Evolutionary conservation across 2,888 invertebrate species (phyloP), one percentile per base, ranked within the genome.

Genomic region (Macrophya annulata): DNA sequence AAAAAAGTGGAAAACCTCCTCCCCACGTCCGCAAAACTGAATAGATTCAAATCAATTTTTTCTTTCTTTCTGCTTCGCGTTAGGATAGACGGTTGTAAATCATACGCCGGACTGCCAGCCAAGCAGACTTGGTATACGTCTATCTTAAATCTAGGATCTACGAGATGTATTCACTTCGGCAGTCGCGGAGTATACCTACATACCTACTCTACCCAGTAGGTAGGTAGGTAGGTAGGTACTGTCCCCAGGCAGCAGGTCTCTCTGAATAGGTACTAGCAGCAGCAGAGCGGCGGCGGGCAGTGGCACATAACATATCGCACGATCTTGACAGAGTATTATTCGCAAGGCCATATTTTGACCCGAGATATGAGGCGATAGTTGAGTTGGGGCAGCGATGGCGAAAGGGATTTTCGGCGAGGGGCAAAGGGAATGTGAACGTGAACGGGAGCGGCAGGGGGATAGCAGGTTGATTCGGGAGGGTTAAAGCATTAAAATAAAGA

Each of bases 291-390:
- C 37, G 81, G 81, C 68, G 83, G 83, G 48, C 68, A 83, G 83
- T 83, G 83, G 83, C 83, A 65, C 83, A 48, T 40, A 71, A 83
- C 71, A 15, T 83, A 65, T 65, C 83, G 83, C 71, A 71, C 71
- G 71, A 83, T 83, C 83, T 83, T 83, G 83, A 83, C 83, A 71
- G 65, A 74, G 43, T 74, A 86, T 87, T 85, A 55, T 86, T 86
- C 86, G 68, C 89, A 87, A 87, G 87, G 87, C 89, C 87, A 86
- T 68, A 86, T 87, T 87, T 87, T 87, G 88, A 88, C 86, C 87
- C 86, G 85, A 83, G 83, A 81, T 81, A 81, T 62, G 83, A 83
- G 37, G n/a, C 85, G 79, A 74, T 85, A 85, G 84, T 68, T 45
- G 51, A 25, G 72, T 85, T 31, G 43, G 71, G 74, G 37, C 45